Evolutionary conservation across 2,797 vertebrate species (phyloP).

Genomic region (Siniperca undulata): DNA sequence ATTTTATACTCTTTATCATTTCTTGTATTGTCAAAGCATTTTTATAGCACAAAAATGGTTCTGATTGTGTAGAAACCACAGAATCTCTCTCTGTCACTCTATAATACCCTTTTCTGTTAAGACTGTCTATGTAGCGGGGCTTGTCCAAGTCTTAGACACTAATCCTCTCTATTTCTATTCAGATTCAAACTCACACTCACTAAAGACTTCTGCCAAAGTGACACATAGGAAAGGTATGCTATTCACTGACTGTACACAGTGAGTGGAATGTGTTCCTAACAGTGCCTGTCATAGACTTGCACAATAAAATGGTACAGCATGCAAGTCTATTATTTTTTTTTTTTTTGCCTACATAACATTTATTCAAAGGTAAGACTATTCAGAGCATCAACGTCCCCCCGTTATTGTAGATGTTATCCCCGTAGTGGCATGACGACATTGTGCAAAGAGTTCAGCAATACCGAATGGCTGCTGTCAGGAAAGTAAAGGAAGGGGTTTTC

Average conservation of each 20-base stretch:
- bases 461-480: neutral
- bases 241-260: constrained; percentile 18
- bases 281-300: neutral
- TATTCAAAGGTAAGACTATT: constrained; percentile 5
- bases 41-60: neutral
- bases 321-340: neutral
- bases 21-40: neutral
- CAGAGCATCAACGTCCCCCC: neutral
- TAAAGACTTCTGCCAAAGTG: constrained; percentile 8
- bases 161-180: constrained; percentile 31
- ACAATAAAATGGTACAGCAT: constrained; percentile 6
- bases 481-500: constrained; percentile 1
- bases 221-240: neutral
- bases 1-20: neutral
- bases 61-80: neutral
- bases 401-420: constrained; percentile 1
- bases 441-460: neutral
- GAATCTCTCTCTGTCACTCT: neutral
- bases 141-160: constrained; percentile 20
- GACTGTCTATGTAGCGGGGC: neutral
- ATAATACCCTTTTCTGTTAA: neutral
- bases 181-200: constrained; percentile 12
- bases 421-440: neutral
- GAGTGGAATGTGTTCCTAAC: neutral
- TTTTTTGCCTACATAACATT: neutral